These are phyloP conservation scores for Oryzias sinensis DNA, from an alignment of 2,797 vertebrate species.

Conservation along the genomic window DNA sequence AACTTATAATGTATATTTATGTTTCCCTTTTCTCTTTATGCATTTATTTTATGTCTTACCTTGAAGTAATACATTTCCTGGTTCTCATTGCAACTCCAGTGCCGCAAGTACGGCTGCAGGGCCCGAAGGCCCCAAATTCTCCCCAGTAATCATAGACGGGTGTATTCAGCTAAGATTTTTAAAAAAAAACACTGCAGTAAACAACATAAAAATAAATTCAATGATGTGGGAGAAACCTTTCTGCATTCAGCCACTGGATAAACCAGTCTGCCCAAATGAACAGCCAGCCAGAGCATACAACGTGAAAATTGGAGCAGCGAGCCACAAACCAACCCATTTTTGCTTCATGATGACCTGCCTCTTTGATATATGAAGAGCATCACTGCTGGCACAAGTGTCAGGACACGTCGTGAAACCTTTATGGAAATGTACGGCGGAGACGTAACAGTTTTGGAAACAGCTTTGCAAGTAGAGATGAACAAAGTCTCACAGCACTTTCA, in stretches of 20 bases:
- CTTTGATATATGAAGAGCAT: conserved; percentile 11
- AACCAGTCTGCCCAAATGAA: too few relatives aligned
- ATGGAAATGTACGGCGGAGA: not conserved
- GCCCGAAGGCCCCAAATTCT: conserved; percentile 82
- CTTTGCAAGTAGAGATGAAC: too few relatives aligned
- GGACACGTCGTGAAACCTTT: not conserved
- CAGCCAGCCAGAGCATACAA: too few relatives aligned
- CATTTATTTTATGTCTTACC: conserved; percentile 66
- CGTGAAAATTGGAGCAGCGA: conserved; percentile 35
- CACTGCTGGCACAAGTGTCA: not conserved
- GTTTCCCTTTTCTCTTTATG: not conserved
- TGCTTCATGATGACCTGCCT: conserved; percentile 17
- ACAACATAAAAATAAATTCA: conserved; percentile 4
- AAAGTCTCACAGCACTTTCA: too few relatives aligned
- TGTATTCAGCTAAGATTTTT: conserved; percentile 35
- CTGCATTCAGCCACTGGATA: conserved; percentile 7
- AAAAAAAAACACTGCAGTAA: conserved; percentile 5
- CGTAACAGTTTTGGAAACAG: too few relatives aligned
- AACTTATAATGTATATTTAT: not conserved
- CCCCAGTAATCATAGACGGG: conserved; percentile 81
- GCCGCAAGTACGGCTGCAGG: conserved; percentile 89
- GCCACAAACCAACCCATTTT: conserved; percentile 38
- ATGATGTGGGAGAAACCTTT: not conserved
- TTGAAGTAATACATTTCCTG: conserved; percentile 83
- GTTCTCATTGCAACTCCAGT: conserved; percentile 84